phyloP scores from a whole-genome alignment of 2,797 vertebrate genomes.

The Knipowitschia caucasica region DNA sequence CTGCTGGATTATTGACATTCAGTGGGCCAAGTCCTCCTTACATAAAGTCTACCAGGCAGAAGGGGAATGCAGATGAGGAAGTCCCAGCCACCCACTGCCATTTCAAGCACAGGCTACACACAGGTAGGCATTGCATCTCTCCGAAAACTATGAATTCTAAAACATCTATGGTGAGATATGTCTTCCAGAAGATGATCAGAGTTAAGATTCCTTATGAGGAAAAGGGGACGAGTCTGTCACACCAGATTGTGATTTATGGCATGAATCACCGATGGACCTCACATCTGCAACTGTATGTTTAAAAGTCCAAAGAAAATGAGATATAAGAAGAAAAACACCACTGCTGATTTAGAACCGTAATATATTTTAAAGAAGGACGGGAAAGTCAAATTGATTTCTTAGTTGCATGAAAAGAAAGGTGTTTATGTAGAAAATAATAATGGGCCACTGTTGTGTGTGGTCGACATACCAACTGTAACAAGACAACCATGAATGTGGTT shows the following conservation, averaged over 20 bases:
- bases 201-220: constrained; percentile 39
- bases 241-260: constrained; percentile 50
- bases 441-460: no score
- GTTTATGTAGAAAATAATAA: no score
- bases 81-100: constrained; percentile 39
- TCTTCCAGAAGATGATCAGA: constrained; percentile 40
- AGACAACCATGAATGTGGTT: no score
- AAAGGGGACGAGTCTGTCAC: constrained; percentile 28
- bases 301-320: constrained; percentile 14
- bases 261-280: constrained; percentile 53
- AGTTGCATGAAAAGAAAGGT: no score
- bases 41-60: constrained; percentile 50
- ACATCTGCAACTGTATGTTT: constrained; percentile 16
- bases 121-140: constrained; percentile 69
- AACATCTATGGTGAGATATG: constrained; percentile 30
- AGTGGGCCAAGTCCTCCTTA: constrained; percentile 48
- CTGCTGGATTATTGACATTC: constrained; percentile 63
- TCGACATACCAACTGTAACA: no score
- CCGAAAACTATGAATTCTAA: constrained; percentile 35
- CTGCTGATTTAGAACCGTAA: no score
- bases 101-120: constrained; percentile 41
- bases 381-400: no score
- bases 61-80: constrained; percentile 68
- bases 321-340: constrained; percentile 21
- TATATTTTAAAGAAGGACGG: no score